A percentile compares a stretch with the other conserved stretches of the same genome.
Conservation (phyloP, 92 coral and sea anemone species). For the Palythoa caribaeorum region DNA sequence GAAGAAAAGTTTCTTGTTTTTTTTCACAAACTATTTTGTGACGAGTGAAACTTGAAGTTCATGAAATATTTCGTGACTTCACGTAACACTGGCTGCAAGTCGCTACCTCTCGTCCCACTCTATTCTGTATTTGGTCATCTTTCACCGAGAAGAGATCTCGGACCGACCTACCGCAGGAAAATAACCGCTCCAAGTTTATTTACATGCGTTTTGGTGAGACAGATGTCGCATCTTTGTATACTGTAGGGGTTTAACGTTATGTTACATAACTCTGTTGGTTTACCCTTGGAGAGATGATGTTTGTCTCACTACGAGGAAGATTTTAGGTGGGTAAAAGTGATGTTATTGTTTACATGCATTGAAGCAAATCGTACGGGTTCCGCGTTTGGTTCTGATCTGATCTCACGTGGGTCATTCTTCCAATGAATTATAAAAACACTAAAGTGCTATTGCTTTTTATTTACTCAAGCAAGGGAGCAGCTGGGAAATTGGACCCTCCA, state of each 20-base stretch:
- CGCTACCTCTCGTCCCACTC: no score
- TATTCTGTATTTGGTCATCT: no score
- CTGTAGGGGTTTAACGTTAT: not conserved
- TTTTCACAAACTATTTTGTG: no score
- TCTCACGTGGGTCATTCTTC: slow-evolving; percentile 25
- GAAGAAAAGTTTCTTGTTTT: no score
- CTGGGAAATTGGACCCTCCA: not conserved
- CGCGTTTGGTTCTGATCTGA: slow-evolving; percentile 34
- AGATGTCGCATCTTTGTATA: not conserved
- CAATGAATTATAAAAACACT: not conserved
- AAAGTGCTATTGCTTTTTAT: not conserved
- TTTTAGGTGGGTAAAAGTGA: slow-evolving; percentile 39
- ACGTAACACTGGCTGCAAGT: no score
- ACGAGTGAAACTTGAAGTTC: no score
- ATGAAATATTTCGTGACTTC: no score
- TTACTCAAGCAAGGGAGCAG: not conserved
- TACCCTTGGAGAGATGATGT: not conserved
- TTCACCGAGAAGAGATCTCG: no score
- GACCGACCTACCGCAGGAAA: no score
- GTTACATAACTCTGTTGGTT: not conserved
- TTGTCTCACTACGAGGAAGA: not conserved
- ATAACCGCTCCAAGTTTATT: no score
- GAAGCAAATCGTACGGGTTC: not conserved
- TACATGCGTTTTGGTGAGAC: not conserved
- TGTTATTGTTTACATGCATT: slow-evolving; percentile 26